Evolutionary conservation across 64 coral and sea anemone genomes (phyloP).

Genomic region (Actinia equina): DNA sequence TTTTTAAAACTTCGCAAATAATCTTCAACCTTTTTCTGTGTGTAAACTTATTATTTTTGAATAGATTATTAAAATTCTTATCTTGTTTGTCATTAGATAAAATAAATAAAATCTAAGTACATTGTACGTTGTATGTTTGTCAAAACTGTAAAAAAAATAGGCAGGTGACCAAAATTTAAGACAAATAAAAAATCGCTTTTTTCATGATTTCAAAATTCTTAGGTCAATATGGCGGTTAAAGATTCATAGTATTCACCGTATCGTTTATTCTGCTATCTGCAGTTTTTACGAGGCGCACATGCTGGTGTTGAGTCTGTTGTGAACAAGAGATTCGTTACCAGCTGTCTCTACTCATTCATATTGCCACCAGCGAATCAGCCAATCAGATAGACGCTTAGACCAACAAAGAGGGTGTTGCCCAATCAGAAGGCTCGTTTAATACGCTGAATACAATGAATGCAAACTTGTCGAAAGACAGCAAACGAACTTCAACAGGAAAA

Average conservation of each 20-base stretch:
- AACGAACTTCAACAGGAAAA: conserved; percentile 5
- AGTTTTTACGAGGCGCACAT: conserved; percentile 21
- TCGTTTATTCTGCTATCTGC: background rate
- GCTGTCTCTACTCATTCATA: conserved; percentile 1
- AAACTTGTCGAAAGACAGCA: background rate
- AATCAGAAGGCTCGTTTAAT: background rate
- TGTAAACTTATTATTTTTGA: background rate
- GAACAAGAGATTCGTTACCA: background rate
- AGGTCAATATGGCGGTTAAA: background rate
- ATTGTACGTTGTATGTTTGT: background rate
- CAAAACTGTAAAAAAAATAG: background rate
- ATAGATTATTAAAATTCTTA: background rate
- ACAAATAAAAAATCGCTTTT: background rate
- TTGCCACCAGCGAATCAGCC: conserved; percentile 16
- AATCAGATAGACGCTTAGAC: conserved; percentile 39
- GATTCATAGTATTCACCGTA: background rate
- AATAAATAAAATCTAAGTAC: background rate
- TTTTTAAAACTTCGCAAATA: background rate
- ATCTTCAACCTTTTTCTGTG: background rate
- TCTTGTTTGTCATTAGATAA: background rate
- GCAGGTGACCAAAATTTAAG: conserved; percentile 6
- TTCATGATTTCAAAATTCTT: background rate
- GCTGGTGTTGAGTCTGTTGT: conserved; percentile 30
- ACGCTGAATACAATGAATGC: background rate
- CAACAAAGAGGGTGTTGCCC: background rate